Evolutionary conservation across 2,888 invertebrate genomes (phyloP).

Genomic region (Cartodere bifasciata): DNA sequence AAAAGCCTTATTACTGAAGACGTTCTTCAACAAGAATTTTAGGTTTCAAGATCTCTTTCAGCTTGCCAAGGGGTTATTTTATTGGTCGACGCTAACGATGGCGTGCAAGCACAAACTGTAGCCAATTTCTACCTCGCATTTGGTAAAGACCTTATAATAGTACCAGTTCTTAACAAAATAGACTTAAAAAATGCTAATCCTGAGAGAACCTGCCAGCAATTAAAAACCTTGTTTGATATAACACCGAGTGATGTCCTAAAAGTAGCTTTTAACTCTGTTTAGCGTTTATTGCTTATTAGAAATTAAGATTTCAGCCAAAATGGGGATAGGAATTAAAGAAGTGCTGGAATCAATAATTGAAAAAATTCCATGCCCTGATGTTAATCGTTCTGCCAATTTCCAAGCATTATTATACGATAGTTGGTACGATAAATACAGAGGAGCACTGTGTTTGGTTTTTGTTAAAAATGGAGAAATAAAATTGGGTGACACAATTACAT

Average conservation of each 20-base stretch:
- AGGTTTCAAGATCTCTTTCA: constrained; percentile 74
- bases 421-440: constrained; percentile 82
- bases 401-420: constrained; percentile 85
- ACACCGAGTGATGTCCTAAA: constrained; percentile 57
- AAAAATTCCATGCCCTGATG: constrained; percentile 62
- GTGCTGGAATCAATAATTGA: constrained; percentile 68
- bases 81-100: constrained; percentile 92
- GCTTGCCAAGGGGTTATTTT: constrained; percentile 93
- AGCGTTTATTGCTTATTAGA: background rate
- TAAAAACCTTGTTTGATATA: constrained; percentile 73
- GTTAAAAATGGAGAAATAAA: constrained; percentile 63
- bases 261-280: constrained; percentile 36
- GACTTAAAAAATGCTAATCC: constrained; percentile 87
- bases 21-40: too few species aligned
- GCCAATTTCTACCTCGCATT: constrained; percentile 91
- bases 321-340: constrained; percentile 69
- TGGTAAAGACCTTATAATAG: constrained; percentile 63
- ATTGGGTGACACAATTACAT: constrained; percentile 64
- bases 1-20: too few species aligned
- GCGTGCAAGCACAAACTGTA: constrained; percentile 94
- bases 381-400: constrained; percentile 46
- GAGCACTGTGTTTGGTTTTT: constrained; percentile 64
- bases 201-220: constrained; percentile 64
- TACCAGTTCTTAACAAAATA: constrained; percentile 94
- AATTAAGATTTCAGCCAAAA: constrained; percentile 71